Evolutionary conservation across 2,113 vertebrate genomes (phyloP), one percentile per base, ranked within the genome.

Genomic region (Limnothrissa miodon): DNA sequence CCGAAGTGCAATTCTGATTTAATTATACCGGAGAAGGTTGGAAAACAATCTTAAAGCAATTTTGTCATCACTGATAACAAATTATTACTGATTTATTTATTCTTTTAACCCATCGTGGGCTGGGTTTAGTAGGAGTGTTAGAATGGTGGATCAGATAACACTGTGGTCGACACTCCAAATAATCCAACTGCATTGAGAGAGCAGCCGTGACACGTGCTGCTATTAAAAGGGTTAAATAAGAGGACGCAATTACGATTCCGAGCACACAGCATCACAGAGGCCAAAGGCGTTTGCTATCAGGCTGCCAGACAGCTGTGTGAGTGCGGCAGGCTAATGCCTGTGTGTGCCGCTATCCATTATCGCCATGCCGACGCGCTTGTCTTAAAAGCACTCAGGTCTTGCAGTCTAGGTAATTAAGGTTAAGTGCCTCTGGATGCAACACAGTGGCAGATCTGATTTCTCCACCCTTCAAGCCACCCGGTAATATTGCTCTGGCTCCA

Each of bases 391-490:
- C 74, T 83, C 85, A 86, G 79, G 70, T 88, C 86, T 83, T 83
- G 83, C 82, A 85, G 83, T 87, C 85, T 84, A 45, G 86, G 80
- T 90, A 91, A 93, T 93, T 92, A 92, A 90, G 82, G 84, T 83
- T 84, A 81, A 89, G 86, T 88, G 81, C 87, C 84, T 87, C 83
- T 84, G 84, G 87, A 87, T 83, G 82, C 70, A 84, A 84, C 87
- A 84, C 56, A 84, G 84, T 83, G 85, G 83, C 46, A 59, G 83
- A 87, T 91, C 81, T 87, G 84, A 88, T 90, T 88, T 89, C 83
- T 45, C 66, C 79, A 56, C 78, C 66, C 80, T 74, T 53, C 45
- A 56, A 56, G 51, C 79, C 62, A 44, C 81, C 81, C 56, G 48
- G 33, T 79, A 81, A 83, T 80, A 79, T 66, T 66, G 6, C 66